These are phyloP conservation scores for Tor tambroides DNA, from an alignment of 2,113 vertebrate genomes.

Conservation along the genomic window DNA sequence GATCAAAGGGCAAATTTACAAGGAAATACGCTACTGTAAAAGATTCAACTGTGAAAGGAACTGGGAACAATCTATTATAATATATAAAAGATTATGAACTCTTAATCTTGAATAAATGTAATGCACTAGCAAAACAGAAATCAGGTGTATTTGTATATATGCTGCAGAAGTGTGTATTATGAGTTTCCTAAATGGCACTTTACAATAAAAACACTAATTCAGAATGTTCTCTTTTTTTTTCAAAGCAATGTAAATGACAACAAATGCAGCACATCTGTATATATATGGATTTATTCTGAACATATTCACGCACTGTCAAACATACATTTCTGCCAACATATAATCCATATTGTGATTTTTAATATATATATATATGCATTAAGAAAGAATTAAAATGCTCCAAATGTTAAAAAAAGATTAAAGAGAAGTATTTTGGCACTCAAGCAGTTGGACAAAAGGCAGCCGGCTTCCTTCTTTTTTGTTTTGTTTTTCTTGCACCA, in stretches of 20 bases:
- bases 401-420: constrained; percentile 9
- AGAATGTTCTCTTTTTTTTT: too few species aligned
- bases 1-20: too few species aligned
- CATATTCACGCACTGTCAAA: constrained; percentile 32
- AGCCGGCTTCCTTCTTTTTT: constrained; percentile 42
- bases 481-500: not conserved
- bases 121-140: too few species aligned
- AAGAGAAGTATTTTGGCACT: constrained; percentile 57
- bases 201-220: not conserved
- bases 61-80: too few species aligned
- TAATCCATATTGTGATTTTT: constrained; percentile 23
- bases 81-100: not conserved
- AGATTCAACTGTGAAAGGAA: too few species aligned
- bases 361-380: constrained; percentile 19
- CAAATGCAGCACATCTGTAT: not conserved
- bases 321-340: constrained; percentile 22
- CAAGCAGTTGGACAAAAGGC: constrained; percentile 56
- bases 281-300: constrained; percentile 39
- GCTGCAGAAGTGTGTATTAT: too few species aligned
- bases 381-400: constrained; percentile 20
- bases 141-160: too few species aligned
- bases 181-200: not conserved
- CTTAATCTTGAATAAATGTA: not conserved
- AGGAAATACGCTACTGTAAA: too few species aligned
- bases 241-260: not conserved